Evolutionary conservation across 2,797 vertebrate species (phyloP).

Genomic region (Anguilla marmorata): DNA sequence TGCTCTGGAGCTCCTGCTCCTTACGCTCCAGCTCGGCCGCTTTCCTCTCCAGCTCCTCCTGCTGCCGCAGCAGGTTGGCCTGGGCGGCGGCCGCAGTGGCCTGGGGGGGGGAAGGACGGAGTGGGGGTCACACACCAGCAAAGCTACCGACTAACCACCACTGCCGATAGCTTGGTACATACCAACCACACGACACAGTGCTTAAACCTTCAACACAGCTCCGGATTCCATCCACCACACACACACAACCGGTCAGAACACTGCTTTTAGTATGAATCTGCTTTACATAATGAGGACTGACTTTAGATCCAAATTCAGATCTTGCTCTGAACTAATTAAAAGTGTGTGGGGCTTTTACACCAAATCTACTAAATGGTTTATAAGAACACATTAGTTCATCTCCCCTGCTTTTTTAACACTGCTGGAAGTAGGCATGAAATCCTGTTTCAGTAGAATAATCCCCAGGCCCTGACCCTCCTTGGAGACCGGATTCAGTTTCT

Average conservation of each 20-base stretch:
- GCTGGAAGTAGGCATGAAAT: background rate
- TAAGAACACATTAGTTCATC: background rate
- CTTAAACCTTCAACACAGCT: background rate
- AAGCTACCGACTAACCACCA: background rate
- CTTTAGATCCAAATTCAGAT: background rate
- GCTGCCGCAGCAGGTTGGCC: slow-evolving; percentile 86
- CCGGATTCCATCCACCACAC: background rate
- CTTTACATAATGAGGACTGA: too few relatives aligned
- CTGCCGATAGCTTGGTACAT: background rate
- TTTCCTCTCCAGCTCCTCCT: slow-evolving; percentile 93
- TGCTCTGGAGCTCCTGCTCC: slow-evolving; percentile 84
- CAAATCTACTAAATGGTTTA: background rate
- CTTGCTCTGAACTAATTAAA: background rate
- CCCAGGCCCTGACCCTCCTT: background rate
- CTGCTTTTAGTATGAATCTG: too few relatives aligned
- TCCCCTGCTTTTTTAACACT: background rate
- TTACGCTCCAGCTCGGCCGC: slow-evolving; percentile 92
- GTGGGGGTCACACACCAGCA: background rate
- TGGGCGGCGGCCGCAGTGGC: slow-evolving; percentile 83
- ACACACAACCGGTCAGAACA: background rate
- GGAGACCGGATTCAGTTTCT: background rate
- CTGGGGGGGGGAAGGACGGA: slow-evolving; percentile 58
- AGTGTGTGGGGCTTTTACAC: background rate
- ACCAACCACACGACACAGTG: background rate
- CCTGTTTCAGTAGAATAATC: background rate